Base-by-base conservation (phyloP, 2,888 invertebrate species). In the Drosophila flavopinicola region DNA sequence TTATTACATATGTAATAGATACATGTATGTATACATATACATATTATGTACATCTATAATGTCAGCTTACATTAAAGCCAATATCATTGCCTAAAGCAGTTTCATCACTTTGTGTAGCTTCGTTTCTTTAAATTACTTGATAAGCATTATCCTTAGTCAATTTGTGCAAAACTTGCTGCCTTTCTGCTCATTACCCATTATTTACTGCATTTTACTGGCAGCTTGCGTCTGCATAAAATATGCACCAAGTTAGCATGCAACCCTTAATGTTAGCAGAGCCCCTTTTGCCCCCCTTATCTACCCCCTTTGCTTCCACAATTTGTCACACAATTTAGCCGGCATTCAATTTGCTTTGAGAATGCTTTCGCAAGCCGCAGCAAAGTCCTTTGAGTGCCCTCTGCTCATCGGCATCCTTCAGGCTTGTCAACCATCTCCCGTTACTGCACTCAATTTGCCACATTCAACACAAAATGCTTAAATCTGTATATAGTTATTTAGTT, bases 281-380 rank as follows among this genome's bases (percentile, higher is more conserved):
- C 25, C 2, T 7, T 7, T 23, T 7, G n/a, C 9, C n/a, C n/a
- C 20, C 6, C n/a, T 3, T 29, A 3, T 23, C n/a, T 1, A 11
- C 20, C 6, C 11, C 25, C 13, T 32, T n/a, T 23, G 7, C 25
- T 7, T 1, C 35, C 38, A 29, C 60, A 75, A 75, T 75, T 75
- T 78, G 75, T 70, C 71, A 49, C 53, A 54, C 73, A 72, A 72
- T 73, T 76, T 73, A 56, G 72, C 29, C 13, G 63, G 51, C 41
- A 58, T 76, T 57, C 53, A 61, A 73, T 66, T 73, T 61, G 30
- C 49, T 66, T 66, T 45, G 37, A 70, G n/a, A 54, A 53, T 42
- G 33, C 37, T 30, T 48, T 11, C 35, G 48, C 33, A 44, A 42
- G 48, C 48, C 32, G 39, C 13, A 38, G 44, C 60, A 54, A 67